Percentiles rank a stretch among this genome's conserved stretches.
phyloP scores from a whole-genome alignment of 2,113 vertebrate genomes.

The Aphyosemion australe region DNA sequence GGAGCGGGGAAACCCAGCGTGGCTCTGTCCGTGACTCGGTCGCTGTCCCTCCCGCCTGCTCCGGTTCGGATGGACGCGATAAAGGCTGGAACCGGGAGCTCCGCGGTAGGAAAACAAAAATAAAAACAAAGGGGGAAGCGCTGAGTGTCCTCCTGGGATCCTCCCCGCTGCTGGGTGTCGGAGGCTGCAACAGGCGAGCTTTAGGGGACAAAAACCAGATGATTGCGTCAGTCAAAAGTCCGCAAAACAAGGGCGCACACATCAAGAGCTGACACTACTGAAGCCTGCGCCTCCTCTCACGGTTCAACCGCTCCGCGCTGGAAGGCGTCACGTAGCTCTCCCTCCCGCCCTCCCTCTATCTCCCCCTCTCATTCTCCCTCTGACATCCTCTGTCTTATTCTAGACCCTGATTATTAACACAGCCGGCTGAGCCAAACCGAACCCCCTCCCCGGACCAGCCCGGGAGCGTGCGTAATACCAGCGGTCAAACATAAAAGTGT shows the following conservation, averaged over 20 bases:
- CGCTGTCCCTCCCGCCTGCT: constrained; percentile 49
- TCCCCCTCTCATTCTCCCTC: constrained; percentile 51
- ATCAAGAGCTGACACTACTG: constrained; percentile 83
- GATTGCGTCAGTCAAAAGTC: constrained; percentile 91
- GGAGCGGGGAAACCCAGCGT: constrained; percentile 59
- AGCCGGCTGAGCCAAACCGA: constrained; percentile 5
- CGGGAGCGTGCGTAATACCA: constrained; percentile 38
- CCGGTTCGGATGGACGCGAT: constrained; percentile 66
- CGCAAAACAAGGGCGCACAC: constrained; percentile 80
- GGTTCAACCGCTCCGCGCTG: constrained; percentile 73
- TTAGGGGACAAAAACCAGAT: constrained; percentile 85
- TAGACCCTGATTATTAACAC: constrained; percentile 28
- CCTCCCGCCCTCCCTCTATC: constrained; percentile 31
- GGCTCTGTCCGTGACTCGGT: constrained; percentile 57
- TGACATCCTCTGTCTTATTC: constrained; percentile 57
- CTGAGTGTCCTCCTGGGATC: constrained; percentile 72
- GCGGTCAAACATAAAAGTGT: background rate
- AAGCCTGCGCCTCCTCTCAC: constrained; percentile 79
- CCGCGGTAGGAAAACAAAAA: constrained; percentile 43
- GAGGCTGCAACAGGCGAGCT: constrained; percentile 92
- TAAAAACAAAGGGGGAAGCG: constrained; percentile 37
- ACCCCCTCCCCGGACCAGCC: background rate
- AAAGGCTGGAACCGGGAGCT: constrained; percentile 39
- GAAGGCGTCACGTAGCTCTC: constrained; percentile 75
- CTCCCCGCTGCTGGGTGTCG: constrained; percentile 76